Percentiles rank a stretch among this genome's conserved stretches.
These are phyloP conservation scores for Typhlichthys eigenmanni DNA, from an alignment of 2,797 vertebrate genomes.

Conservation along the genomic window DNA sequence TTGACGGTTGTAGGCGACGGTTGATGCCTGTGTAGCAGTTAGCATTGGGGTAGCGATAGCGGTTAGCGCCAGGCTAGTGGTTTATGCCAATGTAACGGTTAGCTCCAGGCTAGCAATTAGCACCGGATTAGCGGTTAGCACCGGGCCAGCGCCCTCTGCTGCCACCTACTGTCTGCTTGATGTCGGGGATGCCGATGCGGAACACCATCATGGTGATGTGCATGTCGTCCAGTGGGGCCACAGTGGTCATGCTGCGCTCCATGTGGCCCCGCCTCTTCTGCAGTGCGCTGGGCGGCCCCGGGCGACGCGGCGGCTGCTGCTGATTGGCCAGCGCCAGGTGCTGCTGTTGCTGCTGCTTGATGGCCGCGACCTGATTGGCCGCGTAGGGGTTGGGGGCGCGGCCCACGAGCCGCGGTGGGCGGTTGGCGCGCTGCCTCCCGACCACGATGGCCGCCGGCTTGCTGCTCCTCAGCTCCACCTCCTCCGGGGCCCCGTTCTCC, in stretches of 20 bases:
- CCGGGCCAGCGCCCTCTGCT: neutral
- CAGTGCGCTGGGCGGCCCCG: conserved; percentile 54
- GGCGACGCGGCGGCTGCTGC: conserved; percentile 41
- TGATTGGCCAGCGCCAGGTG: conserved; percentile 40
- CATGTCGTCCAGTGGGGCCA: conserved; percentile 82
- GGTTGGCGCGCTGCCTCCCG: conserved; percentile 75
- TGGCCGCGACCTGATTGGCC: conserved; percentile 60
- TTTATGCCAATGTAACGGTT: too few species aligned
- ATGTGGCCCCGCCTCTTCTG: conserved; percentile 79
- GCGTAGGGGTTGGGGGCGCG: conserved; percentile 59
- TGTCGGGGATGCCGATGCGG: conserved; percentile 91
- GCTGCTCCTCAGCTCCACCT: conserved; percentile 62
- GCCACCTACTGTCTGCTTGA: conserved; percentile 91
- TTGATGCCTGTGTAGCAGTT: too few species aligned
- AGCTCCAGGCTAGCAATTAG: too few species aligned
- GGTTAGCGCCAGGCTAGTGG: too few species aligned
- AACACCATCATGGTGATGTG: conserved; percentile 91
- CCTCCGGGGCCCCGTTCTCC: conserved; percentile 67
- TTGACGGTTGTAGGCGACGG: too few species aligned
- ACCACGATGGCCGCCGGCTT: conserved; percentile 79
- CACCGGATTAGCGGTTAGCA: neutral
- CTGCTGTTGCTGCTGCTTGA: conserved; percentile 49
- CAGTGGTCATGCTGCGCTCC: conserved; percentile 86
- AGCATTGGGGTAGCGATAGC: too few species aligned
- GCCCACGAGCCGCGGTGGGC: conserved; percentile 68